Evolutionary conservation across 2,888 invertebrate species (phyloP).

Genomic region (Agonopterix arenella): DNA sequence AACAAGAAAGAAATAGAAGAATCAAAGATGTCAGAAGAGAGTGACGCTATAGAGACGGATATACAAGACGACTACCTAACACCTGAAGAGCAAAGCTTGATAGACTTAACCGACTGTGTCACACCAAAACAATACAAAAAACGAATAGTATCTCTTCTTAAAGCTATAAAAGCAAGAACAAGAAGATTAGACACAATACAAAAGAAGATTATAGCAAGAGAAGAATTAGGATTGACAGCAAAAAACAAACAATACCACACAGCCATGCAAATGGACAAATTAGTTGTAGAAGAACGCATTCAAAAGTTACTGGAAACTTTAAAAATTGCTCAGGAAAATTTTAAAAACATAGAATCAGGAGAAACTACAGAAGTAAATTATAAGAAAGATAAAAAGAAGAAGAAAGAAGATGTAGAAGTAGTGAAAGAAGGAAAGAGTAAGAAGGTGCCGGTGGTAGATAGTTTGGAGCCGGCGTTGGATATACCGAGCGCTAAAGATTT

Average conservation of each 20-base stretch:
- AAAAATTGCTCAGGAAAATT: slow-evolving; percentile 30
- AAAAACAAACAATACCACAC: slow-evolving; percentile 54
- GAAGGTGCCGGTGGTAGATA: slow-evolving; percentile 32
- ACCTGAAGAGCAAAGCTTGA: slow-evolving; percentile 39
- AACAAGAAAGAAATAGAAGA: slow-evolving; percentile 12
- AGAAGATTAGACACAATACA: slow-evolving; percentile 34
- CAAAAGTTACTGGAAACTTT: slow-evolving; percentile 38
- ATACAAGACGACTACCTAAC: slow-evolving; percentile 35
- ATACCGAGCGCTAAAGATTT: slow-evolving; percentile 61
- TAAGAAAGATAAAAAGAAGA: slow-evolving; percentile 18
- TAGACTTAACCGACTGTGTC: slow-evolving; percentile 48
- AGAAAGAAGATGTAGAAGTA: slow-evolving; percentile 15
- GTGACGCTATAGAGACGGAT: slow-evolving; percentile 55
- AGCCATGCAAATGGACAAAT: slow-evolving; percentile 51
- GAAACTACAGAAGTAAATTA: slow-evolving; percentile 18
- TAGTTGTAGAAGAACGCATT: slow-evolving; percentile 35
- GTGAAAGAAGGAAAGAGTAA: slow-evolving; percentile 21
- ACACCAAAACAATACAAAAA: slow-evolving; percentile 43
- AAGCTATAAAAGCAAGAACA: slow-evolving; percentile 37
- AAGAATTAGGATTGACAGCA: slow-evolving; percentile 43
- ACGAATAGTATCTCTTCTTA: slow-evolving; percentile 36
- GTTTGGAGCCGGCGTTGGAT: slow-evolving; percentile 42
- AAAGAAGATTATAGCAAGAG: slow-evolving; percentile 44
- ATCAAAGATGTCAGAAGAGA: slow-evolving; percentile 34
- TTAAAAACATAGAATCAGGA: slow-evolving; percentile 33